Percentiles rank a stretch among this genome's conserved stretches.
phyloP scores from a whole-genome alignment of 1,140 invertebrate species.

The Trigoniulus corallinus region DNA sequence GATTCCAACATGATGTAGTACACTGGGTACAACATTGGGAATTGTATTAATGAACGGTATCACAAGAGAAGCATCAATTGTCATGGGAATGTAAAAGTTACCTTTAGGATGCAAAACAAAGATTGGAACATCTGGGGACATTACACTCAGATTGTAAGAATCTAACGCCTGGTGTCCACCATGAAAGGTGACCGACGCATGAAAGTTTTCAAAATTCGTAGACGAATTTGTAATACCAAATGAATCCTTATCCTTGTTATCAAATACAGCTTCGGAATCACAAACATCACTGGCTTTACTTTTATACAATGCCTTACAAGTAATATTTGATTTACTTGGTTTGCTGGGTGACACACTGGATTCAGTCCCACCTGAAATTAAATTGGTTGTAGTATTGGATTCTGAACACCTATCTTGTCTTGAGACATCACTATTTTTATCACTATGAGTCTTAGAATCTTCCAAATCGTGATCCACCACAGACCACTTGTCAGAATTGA shows the following conservation, averaged over 20 bases:
- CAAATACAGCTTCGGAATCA: constrained; percentile 1
- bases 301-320: too few species aligned
- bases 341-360: constrained; percentile 14
- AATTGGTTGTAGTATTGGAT: too few species aligned
- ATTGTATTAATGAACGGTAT: constrained; percentile 43
- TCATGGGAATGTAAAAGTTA: constrained; percentile 77
- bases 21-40: constrained; percentile 28
- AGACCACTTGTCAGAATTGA: neutral
- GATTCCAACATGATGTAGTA: constrained; percentile 78
- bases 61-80: constrained; percentile 59
- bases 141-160: neutral
- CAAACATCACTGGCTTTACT: too few species aligned
- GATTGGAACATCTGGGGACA: constrained; percentile 40
- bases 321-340: constrained; percentile 12
- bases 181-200: neutral
- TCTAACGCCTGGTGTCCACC: neutral
- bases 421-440: neutral
- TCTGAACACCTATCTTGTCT: too few species aligned
- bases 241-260: neutral
- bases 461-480: neutral
- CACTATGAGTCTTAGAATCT: neutral
- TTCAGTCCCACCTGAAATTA: too few species aligned
- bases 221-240: too few species aligned
- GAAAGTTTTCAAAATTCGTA: too few species aligned
- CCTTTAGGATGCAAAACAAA: constrained; percentile 68